Percentiles rank a stretch among this genome's conserved stretches.
phyloP scores from a whole-genome alignment of 2,113 vertebrate species.

The Ailuropoda melanoleuca region DNA sequence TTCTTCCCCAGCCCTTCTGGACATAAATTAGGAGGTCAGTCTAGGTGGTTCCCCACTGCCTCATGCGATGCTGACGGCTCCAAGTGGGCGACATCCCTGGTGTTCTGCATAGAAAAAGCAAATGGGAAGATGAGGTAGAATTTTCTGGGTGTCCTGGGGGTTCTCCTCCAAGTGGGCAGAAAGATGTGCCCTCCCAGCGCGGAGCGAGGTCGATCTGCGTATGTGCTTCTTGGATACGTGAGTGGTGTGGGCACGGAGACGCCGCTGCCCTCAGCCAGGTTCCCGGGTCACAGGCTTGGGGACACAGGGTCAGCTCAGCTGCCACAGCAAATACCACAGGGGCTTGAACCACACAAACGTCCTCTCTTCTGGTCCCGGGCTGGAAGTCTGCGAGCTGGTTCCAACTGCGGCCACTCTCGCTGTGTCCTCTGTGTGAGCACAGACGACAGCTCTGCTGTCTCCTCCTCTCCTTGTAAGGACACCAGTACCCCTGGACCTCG shows the following conservation, averaged over 20 bases:
- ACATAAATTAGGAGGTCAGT: rapidly evolving
- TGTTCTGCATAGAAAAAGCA: too few species aligned
- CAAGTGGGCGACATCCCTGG: neutral
- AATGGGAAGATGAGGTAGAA: rapidly evolving
- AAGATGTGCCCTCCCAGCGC: too few species aligned
- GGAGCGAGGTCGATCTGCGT: rapidly evolving
- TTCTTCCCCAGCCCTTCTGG: neutral
- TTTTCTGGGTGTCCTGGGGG: too few species aligned
- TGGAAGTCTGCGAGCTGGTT: neutral
- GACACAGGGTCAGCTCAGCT: neutral
- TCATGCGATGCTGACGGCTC: rapidly evolving
- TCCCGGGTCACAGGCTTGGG: rapidly evolving
- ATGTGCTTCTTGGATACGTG: neutral
- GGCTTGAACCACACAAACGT: neutral
- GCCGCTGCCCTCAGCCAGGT: neutral
- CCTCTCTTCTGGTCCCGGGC: neutral
- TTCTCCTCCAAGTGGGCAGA: neutral
- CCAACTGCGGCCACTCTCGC: neutral
- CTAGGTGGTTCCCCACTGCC: rapidly evolving
- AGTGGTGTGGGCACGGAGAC: neutral
- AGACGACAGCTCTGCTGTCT: neutral
- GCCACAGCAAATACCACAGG: rapidly evolving
- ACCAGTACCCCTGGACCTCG: too few species aligned
- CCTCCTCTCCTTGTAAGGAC: neutral
- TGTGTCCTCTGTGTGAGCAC: rapidly evolving